A percentile compares a stretch with the other conserved stretches of the same genome.
These are phyloP conservation scores for Entomyzon cyanotis DNA, from an alignment of 2,113 vertebrate species.

Conservation along the genomic window DNA sequence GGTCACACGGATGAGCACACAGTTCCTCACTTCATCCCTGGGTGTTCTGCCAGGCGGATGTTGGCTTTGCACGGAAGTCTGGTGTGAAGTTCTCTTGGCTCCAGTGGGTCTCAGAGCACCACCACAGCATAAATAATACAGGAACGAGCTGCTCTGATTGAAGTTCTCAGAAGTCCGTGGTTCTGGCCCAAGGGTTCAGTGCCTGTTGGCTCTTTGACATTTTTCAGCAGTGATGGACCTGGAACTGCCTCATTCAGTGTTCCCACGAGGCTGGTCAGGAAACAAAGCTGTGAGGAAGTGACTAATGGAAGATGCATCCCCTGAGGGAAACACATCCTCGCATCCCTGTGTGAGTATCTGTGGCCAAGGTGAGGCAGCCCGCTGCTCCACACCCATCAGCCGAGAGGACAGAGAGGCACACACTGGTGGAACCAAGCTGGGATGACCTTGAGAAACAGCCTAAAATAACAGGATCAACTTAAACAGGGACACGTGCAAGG, in stretches of 20 bases:
- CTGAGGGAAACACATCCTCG: background rate
- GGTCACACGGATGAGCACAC: background rate
- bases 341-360: background rate
- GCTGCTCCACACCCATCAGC: background rate
- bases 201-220: background rate
- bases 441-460: background rate
- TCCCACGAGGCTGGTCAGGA: background rate
- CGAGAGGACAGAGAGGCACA: fast-evolving
- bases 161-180: background rate
- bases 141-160: background rate
- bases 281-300: background rate
- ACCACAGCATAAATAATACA: background rate
- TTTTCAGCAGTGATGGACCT: background rate
- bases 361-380: background rate
- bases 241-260: background rate
- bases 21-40: background rate
- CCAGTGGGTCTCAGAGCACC: background rate
- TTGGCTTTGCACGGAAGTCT: background rate
- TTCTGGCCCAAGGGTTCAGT: background rate
- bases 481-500: background rate
- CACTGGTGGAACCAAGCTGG: background rate
- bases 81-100: background rate
- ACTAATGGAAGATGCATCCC: background rate
- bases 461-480: background rate
- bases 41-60: background rate